These are phyloP conservation scores for Nasonia longicornis DNA, from an alignment of 1,140 invertebrate species.

Conservation along the genomic window DNA sequence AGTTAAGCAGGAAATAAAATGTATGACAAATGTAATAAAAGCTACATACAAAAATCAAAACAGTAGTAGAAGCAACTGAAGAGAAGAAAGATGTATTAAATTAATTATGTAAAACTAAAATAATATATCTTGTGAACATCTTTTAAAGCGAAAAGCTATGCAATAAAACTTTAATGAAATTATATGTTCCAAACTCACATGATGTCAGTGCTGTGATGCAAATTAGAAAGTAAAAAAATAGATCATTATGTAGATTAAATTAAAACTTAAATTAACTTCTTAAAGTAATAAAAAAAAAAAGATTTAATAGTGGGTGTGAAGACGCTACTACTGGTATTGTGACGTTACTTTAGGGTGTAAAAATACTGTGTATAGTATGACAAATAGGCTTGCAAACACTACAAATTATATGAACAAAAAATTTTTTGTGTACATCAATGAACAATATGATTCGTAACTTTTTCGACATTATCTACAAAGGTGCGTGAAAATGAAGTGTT, in stretches of 20 bases:
- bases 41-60: constrained; percentile 2
- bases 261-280: background rate
- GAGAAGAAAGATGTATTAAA: background rate
- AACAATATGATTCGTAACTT: background rate
- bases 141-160: constrained; percentile 45
- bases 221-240: constrained; percentile 42
- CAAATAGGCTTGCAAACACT: constrained; percentile 6
- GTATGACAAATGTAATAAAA: background rate
- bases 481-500: background rate
- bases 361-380: background rate
- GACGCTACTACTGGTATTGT: background rate
- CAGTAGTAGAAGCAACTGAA: constrained; percentile 27
- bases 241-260: constrained; percentile 28
- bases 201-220: constrained; percentile 56
- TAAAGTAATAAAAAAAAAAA: background rate
- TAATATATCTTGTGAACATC: background rate
- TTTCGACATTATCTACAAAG: constrained; percentile 3
- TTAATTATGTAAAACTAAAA: background rate
- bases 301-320: background rate
- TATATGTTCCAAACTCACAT: constrained; percentile 56
- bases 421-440: background rate
- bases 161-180: constrained; percentile 49
- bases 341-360: background rate
- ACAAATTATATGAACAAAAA: background rate
- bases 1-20: background rate